Evolutionary conservation across 2,888 invertebrate species (phyloP).

Genomic region (Pandemis cinnamomeana): DNA sequence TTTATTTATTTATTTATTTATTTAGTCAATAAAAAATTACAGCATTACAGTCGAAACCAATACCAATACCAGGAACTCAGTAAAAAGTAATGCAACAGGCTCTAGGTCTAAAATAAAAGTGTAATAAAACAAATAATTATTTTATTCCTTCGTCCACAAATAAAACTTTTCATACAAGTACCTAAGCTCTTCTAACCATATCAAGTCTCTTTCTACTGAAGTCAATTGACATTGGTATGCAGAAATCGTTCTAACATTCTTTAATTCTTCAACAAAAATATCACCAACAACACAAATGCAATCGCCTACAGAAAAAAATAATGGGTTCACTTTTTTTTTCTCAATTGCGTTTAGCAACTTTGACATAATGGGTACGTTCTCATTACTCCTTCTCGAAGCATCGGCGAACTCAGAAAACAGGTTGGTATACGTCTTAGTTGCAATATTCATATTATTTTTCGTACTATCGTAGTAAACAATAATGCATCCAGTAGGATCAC

Average conservation of each 20-base stretch:
- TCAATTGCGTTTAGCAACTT: slow-evolving; percentile 62
- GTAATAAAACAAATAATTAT: not conserved
- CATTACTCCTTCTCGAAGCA: slow-evolving; percentile 59
- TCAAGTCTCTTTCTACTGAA: slow-evolving; percentile 65
- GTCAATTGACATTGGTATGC: slow-evolving; percentile 66
- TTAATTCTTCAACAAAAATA: slow-evolving; percentile 69
- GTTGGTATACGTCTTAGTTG: slow-evolving; percentile 53
- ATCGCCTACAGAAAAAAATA: slow-evolving; percentile 62
- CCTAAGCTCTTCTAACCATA: slow-evolving; percentile 76
- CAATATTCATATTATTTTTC: slow-evolving; percentile 61
- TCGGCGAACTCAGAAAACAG: slow-evolving; percentile 58
- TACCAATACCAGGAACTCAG: no score
- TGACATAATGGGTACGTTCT: slow-evolving; percentile 64
- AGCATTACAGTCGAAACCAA: no score
- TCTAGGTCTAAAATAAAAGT: no score
- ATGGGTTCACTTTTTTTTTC: slow-evolving; percentile 51
- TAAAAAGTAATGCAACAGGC: no score
- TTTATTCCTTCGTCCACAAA: slow-evolving; percentile 51
- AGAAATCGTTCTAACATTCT: slow-evolving; percentile 65
- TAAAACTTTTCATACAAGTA: slow-evolving; percentile 77
- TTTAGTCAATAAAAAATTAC: no score
- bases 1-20: no score
- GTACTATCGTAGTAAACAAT: slow-evolving; percentile 68
- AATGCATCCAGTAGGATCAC: slow-evolving; percentile 72
- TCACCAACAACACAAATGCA: slow-evolving; percentile 70